Evolutionary conservation across 2,888 invertebrate species (phyloP).

Genomic region (Drosophila stalkeri): DNA sequence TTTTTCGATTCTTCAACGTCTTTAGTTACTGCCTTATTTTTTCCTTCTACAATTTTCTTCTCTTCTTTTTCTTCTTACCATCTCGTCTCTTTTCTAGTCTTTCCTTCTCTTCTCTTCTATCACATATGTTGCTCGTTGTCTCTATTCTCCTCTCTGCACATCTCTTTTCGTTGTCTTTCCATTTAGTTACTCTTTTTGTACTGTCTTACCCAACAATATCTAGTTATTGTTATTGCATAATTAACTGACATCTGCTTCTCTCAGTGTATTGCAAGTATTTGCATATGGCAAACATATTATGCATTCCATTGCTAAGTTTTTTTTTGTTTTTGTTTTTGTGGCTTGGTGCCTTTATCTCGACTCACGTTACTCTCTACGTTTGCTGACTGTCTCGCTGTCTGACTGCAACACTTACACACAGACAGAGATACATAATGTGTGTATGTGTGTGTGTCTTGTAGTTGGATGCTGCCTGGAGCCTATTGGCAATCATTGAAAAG

Average conservation of each 20-base stretch:
- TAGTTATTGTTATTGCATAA: background rate
- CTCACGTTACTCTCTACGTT: constrained; percentile 31
- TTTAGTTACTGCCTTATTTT: no score
- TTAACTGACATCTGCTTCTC: constrained; percentile 20
- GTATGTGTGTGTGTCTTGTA: constrained; percentile 1
- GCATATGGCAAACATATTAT: constrained; percentile 73
- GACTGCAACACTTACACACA: background rate
- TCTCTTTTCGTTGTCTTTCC: background rate
- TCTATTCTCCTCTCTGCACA: background rate
- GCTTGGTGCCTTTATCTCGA: constrained; percentile 34
- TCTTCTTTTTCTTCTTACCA: background rate
- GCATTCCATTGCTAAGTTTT: constrained; percentile 56
- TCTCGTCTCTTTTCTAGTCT: background rate
- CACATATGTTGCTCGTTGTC: background rate
- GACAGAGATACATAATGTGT: background rate
- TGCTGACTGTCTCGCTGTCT: constrained; percentile 25
- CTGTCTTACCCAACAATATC: background rate
- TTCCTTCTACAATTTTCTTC: background rate
- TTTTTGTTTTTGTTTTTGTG: background rate
- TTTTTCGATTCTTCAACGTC: no score
- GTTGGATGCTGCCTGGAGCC: constrained; percentile 56
- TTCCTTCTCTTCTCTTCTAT: background rate
- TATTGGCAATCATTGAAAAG: constrained; percentile 71
- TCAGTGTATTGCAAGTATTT: constrained; percentile 59
- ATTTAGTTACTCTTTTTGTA: background rate